Evolutionary conservation across 2,113 vertebrate species (phyloP).

Genomic region (Hemibagrus wyckioides): DNA sequence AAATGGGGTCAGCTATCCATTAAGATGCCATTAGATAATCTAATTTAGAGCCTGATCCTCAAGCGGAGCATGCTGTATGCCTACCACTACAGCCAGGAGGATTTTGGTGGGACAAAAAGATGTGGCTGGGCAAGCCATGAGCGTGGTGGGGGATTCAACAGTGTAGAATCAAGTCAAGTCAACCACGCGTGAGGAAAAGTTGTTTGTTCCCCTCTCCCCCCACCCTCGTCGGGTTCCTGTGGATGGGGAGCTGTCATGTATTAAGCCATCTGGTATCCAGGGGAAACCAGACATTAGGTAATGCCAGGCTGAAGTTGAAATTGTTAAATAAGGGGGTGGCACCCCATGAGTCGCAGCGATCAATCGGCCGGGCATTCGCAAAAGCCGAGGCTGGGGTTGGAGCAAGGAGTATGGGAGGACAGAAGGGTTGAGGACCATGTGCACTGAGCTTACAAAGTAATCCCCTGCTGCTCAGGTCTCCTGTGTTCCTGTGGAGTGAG

Average conservation of each 20-base stretch:
- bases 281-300: slow-evolving; percentile 94
- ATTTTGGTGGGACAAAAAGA: slow-evolving; percentile 24
- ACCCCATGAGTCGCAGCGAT: slow-evolving; percentile 61
- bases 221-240: slow-evolving; percentile 65
- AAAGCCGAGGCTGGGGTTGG: slow-evolving; percentile 15
- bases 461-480: slow-evolving; percentile 28
- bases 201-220: slow-evolving; percentile 73
- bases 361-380: slow-evolving; percentile 65
- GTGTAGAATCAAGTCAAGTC: slow-evolving; percentile 77
- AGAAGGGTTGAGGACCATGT: slow-evolving; percentile 28
- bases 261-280: slow-evolving; percentile 90
- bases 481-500: slow-evolving; percentile 38
- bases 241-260: slow-evolving; percentile 78
- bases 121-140: background rate
- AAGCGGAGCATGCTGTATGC: slow-evolving; percentile 87
- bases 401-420: slow-evolving; percentile 10
- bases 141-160: slow-evolving; percentile 17
- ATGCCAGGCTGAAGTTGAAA: slow-evolving; percentile 90
- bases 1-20: slow-evolving; percentile 98
- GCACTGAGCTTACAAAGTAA: slow-evolving; percentile 26
- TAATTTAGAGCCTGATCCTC: slow-evolving; percentile 97
- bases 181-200: slow-evolving; percentile 81
- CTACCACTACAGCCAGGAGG: slow-evolving; percentile 4
- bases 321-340: slow-evolving; percentile 81
- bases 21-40: slow-evolving; percentile 99